A percentile compares a stretch with the other conserved stretches of the same genome.
These are phyloP conservation scores for Scaptomyza reducta DNA, from an alignment of 2,888 invertebrate species.

Conservation along the genomic window DNA sequence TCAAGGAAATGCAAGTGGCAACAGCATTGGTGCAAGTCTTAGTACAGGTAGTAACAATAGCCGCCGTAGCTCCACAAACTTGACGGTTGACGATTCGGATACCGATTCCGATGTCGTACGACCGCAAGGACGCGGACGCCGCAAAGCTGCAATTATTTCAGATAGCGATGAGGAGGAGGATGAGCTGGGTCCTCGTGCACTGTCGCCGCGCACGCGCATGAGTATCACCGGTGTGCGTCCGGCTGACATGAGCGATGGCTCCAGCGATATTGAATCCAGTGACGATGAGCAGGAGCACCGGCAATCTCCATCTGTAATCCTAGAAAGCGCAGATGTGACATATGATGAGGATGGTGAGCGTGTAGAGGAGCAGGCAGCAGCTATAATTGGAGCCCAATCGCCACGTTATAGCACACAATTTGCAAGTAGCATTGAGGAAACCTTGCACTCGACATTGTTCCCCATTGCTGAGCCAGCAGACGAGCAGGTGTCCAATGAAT, in stretches of 20 bases:
- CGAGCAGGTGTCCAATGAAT: slow-evolving; percentile 30
- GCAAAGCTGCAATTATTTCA: slow-evolving; percentile 37
- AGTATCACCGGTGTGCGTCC: slow-evolving; percentile 83
- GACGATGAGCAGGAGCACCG: slow-evolving; percentile 50
- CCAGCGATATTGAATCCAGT: slow-evolving; percentile 80
- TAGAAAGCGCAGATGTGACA: not conserved
- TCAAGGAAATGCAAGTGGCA: slow-evolving; percentile 39
- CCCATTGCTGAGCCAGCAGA: slow-evolving; percentile 15
- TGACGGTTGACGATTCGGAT: slow-evolving; percentile 52
- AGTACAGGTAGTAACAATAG: no score
- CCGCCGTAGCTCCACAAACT: slow-evolving; percentile 12
- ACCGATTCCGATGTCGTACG: slow-evolving; percentile 13
- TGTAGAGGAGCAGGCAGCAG: slow-evolving; percentile 9
- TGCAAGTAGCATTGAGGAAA: slow-evolving; percentile 60
- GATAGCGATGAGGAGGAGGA: slow-evolving; percentile 73
- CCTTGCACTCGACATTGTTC: slow-evolving; percentile 74
- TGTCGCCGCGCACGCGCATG: slow-evolving; percentile 83
- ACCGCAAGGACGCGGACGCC: not conserved
- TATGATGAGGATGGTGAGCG: slow-evolving; percentile 1
- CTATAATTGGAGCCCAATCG: slow-evolving; percentile 1
- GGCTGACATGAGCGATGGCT: slow-evolving; percentile 68
- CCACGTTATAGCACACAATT: slow-evolving; percentile 77
- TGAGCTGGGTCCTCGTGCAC: slow-evolving; percentile 67
- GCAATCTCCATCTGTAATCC: not conserved
- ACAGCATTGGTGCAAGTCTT: slow-evolving; percentile 1